Percentiles rank a stretch among this genome's conserved stretches.
Conservation (phyloP, 2,888 invertebrate species). For the Automeris io region DNA sequence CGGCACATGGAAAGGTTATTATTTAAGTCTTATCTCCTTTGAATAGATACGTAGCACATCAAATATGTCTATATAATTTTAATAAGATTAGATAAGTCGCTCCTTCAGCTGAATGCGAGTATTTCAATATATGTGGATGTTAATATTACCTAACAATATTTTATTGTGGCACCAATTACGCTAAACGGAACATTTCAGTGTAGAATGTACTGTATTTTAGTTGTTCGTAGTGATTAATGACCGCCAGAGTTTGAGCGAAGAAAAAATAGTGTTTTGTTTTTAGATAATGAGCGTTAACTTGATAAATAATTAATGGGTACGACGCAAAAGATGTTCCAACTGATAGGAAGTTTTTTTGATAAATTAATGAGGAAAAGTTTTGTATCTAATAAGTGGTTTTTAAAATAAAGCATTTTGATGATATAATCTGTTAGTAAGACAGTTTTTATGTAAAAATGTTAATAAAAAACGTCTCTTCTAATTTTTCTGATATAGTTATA, state of each 20-base stretch:
- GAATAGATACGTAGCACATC: too few relatives aligned
- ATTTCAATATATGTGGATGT: too few relatives aligned
- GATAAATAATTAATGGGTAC: slow-evolving; percentile 56
- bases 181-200: neutral
- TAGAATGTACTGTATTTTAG: neutral
- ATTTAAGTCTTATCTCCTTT: too few relatives aligned
- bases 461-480: too few relatives aligned
- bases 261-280: slow-evolving; percentile 54
- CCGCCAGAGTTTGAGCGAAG: slow-evolving; percentile 36
- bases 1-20: too few relatives aligned
- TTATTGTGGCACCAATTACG: neutral
- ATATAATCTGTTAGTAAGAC: too few relatives aligned
- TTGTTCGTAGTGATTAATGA: slow-evolving; percentile 49
- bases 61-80: too few relatives aligned
- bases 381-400: slow-evolving; percentile 4
- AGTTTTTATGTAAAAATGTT: too few relatives aligned
- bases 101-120: too few relatives aligned
- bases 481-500: too few relatives aligned
- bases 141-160: neutral
- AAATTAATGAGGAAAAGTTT: slow-evolving; percentile 27
- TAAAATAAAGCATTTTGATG: slow-evolving; percentile 5
- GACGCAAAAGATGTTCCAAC: slow-evolving; percentile 30
- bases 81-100: too few relatives aligned
- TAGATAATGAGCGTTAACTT: slow-evolving; percentile 59
- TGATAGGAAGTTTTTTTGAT: slow-evolving; percentile 26